Evolutionary conservation across 2,113 vertebrate genomes (phyloP).

Genomic region (Ardeotis arabs): DNA sequence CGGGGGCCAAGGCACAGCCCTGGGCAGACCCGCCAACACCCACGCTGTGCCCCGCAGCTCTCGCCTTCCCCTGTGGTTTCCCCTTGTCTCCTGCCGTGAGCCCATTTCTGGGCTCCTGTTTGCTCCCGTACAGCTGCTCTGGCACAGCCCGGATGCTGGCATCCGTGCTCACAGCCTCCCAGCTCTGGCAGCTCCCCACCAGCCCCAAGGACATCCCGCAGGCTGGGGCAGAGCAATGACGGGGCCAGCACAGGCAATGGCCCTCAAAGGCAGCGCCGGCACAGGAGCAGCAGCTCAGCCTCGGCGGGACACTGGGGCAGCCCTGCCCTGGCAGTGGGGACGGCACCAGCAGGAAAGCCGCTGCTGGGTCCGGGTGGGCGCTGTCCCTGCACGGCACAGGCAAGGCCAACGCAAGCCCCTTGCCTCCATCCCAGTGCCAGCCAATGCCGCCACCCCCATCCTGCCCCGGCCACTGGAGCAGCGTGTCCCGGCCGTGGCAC

Average conservation of each 20-base stretch:
- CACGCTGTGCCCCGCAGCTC: not conserved
- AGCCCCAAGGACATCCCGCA: not conserved
- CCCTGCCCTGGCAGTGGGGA: not conserved
- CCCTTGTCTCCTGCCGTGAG: fast-evolving
- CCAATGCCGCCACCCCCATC: fast-evolving
- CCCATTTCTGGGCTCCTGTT: not conserved
- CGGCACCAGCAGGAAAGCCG: fast-evolving
- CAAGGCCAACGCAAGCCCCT: not conserved
- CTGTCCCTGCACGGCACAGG: not conserved
- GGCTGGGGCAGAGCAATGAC: not conserved
- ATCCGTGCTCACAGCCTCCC: not conserved
- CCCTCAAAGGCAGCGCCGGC: not conserved
- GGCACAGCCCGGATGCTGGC: not conserved
- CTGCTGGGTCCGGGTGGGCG: not conserved
- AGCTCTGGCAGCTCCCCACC: not conserved
- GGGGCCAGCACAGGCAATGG: not conserved
- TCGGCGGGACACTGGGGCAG: fast-evolving
- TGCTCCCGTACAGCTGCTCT: not conserved
- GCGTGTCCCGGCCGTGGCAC: fast-evolving
- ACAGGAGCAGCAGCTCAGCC: not conserved
- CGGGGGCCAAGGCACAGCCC: not conserved
- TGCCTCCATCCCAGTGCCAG: fast-evolving
- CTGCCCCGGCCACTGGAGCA: fast-evolving
- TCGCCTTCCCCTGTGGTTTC: not conserved
- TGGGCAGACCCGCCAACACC: not conserved